phyloP scores from a whole-genome alignment of 2,888 invertebrate species.

The Harpagoxenus sublaevis region DNA sequence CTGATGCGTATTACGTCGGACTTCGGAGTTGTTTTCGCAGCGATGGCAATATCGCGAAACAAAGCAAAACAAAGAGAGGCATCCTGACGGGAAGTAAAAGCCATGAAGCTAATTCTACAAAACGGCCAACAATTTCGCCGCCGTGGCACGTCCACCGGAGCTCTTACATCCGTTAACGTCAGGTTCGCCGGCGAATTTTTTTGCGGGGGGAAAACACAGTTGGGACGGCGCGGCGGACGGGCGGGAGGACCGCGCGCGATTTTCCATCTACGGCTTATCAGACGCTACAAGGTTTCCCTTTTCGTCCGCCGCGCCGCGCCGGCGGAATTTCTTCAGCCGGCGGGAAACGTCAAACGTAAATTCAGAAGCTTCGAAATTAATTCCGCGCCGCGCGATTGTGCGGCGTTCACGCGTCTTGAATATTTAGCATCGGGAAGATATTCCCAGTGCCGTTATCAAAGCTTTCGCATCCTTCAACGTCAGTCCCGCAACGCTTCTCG shows the following conservation, averaged over 20 bases:
- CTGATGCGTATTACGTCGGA: not conserved
- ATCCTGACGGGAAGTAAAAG: slow-evolving; percentile 42
- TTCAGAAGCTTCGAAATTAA: slow-evolving; percentile 52
- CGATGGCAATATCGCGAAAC: not conserved
- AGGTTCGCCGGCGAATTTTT: slow-evolving; percentile 31
- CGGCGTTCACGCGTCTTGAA: slow-evolving; percentile 54
- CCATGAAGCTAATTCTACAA: slow-evolving; percentile 48
- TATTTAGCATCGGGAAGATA: slow-evolving; percentile 45
- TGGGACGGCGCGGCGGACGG: not conserved
- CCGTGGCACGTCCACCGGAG: slow-evolving; percentile 13
- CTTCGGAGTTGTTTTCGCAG: not conserved
- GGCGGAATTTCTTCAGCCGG: slow-evolving; percentile 40
- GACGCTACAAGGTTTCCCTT: slow-evolving; percentile 67
- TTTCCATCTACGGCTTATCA: slow-evolving; percentile 61
- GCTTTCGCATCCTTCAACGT: slow-evolving; percentile 43
- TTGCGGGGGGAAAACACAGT: slow-evolving; percentile 2
- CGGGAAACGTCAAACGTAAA: slow-evolving; percentile 49
- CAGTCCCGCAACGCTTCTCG: slow-evolving; percentile 46
- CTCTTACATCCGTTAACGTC: slow-evolving; percentile 50
- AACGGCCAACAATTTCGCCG: slow-evolving; percentile 45
- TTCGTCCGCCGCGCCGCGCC: slow-evolving; percentile 38
- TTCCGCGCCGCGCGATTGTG: slow-evolving; percentile 48
- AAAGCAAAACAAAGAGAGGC: slow-evolving; percentile 1
- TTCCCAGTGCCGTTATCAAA: slow-evolving; percentile 31
- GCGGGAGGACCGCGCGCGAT: slow-evolving; percentile 46